These are phyloP conservation scores for Parus major DNA, from an alignment of 2,113 vertebrate genomes.

Conservation along the genomic window DNA sequence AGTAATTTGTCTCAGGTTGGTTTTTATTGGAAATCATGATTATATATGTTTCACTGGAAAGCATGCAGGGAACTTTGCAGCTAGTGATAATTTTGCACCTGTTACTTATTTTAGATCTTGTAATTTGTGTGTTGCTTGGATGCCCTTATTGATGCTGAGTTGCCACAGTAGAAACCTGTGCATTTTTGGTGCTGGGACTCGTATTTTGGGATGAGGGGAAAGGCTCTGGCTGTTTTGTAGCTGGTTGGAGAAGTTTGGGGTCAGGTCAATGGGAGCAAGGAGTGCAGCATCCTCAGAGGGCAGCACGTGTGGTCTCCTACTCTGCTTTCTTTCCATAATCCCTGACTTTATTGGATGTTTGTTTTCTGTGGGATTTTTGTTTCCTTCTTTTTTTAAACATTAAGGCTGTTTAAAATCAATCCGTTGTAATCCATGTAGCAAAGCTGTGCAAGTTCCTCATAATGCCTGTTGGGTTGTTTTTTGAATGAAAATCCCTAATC, in stretches of 20 bases:
- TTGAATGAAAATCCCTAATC: conserved; percentile 25
- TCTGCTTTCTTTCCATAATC: neutral
- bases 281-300: neutral
- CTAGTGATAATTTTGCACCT: neutral
- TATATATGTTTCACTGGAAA: neutral
- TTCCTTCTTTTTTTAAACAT: neutral
- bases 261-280: accelerated
- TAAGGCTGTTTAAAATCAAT: conserved; percentile 35
- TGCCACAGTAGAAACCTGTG: neutral
- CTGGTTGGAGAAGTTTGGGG: neutral
- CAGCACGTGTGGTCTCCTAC: neutral
- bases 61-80: neutral
- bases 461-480: conserved; percentile 11
- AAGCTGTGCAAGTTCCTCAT: neutral
- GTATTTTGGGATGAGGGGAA: neutral
- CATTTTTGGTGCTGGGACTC: conserved; percentile 21
- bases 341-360: neutral
- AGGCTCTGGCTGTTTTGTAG: neutral
- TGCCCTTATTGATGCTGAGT: neutral
- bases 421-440: neutral
- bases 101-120: neutral
- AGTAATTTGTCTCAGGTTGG: neutral
- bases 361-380: neutral
- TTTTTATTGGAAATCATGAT: neutral
- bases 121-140: neutral